These are phyloP conservation scores for Centropristis striata DNA, from an alignment of 2,113 vertebrate genomes.

Conservation along the genomic window DNA sequence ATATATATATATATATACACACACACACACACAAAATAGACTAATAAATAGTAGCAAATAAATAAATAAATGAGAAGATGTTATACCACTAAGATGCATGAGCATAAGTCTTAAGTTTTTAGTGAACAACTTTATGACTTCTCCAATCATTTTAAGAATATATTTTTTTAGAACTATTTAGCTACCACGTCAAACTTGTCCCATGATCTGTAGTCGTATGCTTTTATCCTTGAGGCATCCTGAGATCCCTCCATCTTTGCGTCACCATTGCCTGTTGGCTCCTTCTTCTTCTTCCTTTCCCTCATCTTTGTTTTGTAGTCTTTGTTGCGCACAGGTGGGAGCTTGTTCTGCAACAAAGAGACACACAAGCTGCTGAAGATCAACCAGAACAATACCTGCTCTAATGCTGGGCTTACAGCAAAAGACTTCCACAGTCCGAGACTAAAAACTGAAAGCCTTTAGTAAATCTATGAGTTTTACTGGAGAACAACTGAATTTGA, in stretches of 20 bases:
- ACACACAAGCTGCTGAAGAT: not conserved
- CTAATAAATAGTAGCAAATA: too few species aligned
- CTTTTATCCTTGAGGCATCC: constrained; percentile 89
- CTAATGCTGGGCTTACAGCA: too few species aligned
- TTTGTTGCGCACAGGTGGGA: constrained; percentile 94
- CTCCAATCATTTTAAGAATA: not conserved
- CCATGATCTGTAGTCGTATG: constrained; percentile 94
- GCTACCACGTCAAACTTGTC: constrained; percentile 95
- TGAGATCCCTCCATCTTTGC: constrained; percentile 85
- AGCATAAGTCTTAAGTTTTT: too few species aligned
- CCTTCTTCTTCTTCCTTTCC: constrained; percentile 81
- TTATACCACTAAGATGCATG: too few species aligned
- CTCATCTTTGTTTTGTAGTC: constrained; percentile 92
- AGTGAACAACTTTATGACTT: not conserved
- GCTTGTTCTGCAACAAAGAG: constrained; percentile 75
- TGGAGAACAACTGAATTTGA: too few species aligned
- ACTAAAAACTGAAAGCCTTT: too few species aligned
- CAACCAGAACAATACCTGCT: not conserved
- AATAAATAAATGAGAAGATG: too few species aligned
- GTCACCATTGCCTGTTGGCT: constrained; percentile 70
- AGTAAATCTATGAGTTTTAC: too few species aligned
- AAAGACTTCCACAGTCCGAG: too few species aligned
- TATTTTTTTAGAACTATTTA: not conserved
- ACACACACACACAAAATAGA: too few species aligned
- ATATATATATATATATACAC: too few species aligned